Evolutionary conservation across 2,888 invertebrate genomes (phyloP), one percentile per base, ranked within the genome.

Genomic region (Ischnus inquisitorius): DNA sequence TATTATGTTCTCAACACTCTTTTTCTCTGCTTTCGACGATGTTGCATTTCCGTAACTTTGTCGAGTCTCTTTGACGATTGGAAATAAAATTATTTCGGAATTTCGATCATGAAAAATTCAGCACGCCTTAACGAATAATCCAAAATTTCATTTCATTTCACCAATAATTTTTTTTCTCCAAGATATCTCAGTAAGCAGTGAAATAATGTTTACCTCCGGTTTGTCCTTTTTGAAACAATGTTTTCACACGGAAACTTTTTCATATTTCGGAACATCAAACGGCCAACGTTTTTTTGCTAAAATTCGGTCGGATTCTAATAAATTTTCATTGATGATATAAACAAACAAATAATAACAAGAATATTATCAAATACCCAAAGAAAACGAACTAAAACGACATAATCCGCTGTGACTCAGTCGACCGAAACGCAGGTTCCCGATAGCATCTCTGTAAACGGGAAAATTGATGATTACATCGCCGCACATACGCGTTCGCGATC

Each of bases 391-490:
- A 16, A 54, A 22, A 3, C 51, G 10, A 12, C 2, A 22, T 54
- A 16, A 8, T 22, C 22, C 19, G 19, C 6, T 54, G 10, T 54
- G 54, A 54, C 19, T 54, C 54, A 54, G 19, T 22, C 54, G 19
- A 54, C 22, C 54, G 54, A 54, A 22, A 22, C 16, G 16, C 54
- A 19, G 19, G 34, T 19, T 22, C 3, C 54, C 54, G 54, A 54
- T 54, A 54, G 22, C 54, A 22, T 54, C 22, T 16, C 10, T 16
- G 1, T 12, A 16, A 19, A 54, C 12, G 19, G 22, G 54, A 54
- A 34, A 54, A 28, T n/a, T 16, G 62, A n/a, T 62, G 19, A 74
- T 43, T 25, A 19, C 43, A 46, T 16, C 34, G 51, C 4, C 71
- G 12, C 6, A 34, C 16, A 10, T 54, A 22, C 16, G 39, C 19